Conservation (phyloP, 2,113 vertebrate genomes). For the Psettodes erumei region DNA sequence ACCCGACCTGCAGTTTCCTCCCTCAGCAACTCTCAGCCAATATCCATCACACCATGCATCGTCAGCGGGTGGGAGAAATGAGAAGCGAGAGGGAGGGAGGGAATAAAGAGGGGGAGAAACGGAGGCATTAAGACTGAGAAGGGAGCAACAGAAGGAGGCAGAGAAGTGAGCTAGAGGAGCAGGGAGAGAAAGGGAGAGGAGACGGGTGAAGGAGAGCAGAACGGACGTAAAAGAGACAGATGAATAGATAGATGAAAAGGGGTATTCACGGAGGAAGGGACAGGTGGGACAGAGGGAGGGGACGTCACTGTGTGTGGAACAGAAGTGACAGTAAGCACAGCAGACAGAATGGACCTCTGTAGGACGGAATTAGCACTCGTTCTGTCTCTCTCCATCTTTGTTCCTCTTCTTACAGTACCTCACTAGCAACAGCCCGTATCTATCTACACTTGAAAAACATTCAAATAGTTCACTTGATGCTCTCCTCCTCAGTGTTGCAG, state of each 20-base stretch:
- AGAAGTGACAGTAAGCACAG: constrained; percentile 21
- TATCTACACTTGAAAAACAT: neutral
- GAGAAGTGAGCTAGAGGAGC: constrained; percentile 9
- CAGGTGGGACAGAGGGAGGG: constrained; percentile 34
- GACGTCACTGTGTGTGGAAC: neutral
- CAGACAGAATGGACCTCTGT: constrained; percentile 34
- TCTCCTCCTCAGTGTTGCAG: neutral
- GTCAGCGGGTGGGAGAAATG: constrained; percentile 40
- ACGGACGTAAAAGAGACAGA: constrained; percentile 44
- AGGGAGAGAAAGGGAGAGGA: constrained; percentile 10
- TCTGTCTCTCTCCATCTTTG: constrained; percentile 11
- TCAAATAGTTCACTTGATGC: neutral
- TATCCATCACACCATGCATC: constrained; percentile 53
- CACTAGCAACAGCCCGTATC: neutral
- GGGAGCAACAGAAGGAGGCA: constrained; percentile 11
- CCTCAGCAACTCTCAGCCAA: constrained; percentile 53
- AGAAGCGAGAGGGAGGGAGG: neutral
- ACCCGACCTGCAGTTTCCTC: constrained; percentile 52
- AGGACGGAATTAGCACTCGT: constrained; percentile 48
- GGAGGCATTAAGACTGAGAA: constrained; percentile 17
- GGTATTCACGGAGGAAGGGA: constrained; percentile 47
- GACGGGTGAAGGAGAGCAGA: constrained; percentile 40
- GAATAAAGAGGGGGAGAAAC: constrained; percentile 31
- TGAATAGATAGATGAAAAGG: constrained; percentile 60
- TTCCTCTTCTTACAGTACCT: constrained; percentile 20